Conservation (phyloP, 2,888 invertebrate species). For the Oxyscelio sp. region DNA sequence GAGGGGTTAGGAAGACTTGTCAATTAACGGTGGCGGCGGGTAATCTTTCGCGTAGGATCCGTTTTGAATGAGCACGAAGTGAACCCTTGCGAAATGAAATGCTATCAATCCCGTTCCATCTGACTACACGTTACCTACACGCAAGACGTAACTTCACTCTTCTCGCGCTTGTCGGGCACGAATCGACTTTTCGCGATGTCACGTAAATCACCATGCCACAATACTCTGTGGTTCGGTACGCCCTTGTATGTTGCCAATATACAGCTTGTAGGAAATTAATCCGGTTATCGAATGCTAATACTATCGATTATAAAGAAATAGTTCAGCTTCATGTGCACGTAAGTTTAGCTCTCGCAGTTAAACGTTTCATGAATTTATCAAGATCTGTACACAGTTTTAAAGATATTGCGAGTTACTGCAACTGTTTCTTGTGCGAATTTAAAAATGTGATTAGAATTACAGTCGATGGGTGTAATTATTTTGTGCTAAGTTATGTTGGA, state of each 20-base stretch:
- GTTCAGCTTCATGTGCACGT: not conserved
- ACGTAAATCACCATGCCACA: constrained; percentile 55
- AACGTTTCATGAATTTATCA: too few species aligned
- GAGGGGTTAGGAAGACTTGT: constrained; percentile 80
- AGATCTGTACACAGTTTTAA: too few species aligned
- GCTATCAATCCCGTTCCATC: constrained; percentile 82
- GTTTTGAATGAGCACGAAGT: constrained; percentile 80
- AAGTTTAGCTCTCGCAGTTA: too few species aligned
- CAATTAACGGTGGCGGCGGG: constrained; percentile 83
- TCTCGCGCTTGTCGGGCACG: constrained; percentile 51
- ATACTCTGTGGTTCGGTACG: constrained; percentile 17
- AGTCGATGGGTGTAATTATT: too few species aligned
- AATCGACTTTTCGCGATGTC: constrained; percentile 57
- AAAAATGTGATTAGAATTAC: too few species aligned
- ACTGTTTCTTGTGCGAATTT: too few species aligned
- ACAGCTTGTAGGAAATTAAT: not conserved
- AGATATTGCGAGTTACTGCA: too few species aligned
- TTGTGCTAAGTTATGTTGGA: too few species aligned
- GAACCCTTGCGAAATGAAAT: constrained; percentile 79
- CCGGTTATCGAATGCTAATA: constrained; percentile 5
- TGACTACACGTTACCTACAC: constrained; percentile 76
- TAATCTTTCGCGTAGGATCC: constrained; percentile 86
- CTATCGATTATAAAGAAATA: not conserved
- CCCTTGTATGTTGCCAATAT: constrained; percentile 1
- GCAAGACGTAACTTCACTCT: constrained; percentile 68